Conservation (phyloP, 2,888 invertebrate genomes). For the Drosophila tanythrix region DNA sequence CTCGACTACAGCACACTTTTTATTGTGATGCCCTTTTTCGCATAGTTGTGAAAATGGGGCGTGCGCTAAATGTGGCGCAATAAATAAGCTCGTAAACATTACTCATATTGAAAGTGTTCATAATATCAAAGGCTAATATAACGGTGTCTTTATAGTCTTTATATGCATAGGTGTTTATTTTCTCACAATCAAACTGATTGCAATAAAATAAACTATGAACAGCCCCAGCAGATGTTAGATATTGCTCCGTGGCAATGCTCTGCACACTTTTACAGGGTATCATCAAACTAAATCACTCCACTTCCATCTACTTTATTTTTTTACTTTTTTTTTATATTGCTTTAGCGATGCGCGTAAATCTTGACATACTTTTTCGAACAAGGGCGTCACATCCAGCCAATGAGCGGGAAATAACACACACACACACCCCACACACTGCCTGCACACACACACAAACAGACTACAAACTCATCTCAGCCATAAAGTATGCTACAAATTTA, state of each 20-base stretch:
- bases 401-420: slow-evolving; percentile 18
- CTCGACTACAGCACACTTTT: neutral
- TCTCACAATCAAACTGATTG: neutral
- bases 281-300: slow-evolving; percentile 2
- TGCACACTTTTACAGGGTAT: slow-evolving; percentile 31
- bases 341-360: slow-evolving; percentile 79
- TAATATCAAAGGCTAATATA: neutral
- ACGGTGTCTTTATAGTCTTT: neutral
- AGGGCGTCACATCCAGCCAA: slow-evolving; percentile 30
- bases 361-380: slow-evolving; percentile 70
- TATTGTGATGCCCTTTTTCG: neutral
- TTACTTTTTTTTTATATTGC: slow-evolving; percentile 48
- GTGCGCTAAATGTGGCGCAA: neutral
- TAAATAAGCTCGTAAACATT: neutral
- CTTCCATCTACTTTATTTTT: slow-evolving; percentile 3
- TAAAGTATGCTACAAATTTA: slow-evolving; percentile 59
- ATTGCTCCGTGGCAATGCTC: neutral
- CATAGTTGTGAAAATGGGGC: neutral
- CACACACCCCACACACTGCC: neutral
- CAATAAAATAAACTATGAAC: neutral
- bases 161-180: neutral
- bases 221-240: neutral
- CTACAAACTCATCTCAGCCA: slow-evolving; percentile 28
- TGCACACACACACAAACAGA: slow-evolving; percentile 2
- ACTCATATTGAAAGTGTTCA: neutral